Conservation (phyloP, 2,113 vertebrate species). For the Grammomys surdaster region DNA sequence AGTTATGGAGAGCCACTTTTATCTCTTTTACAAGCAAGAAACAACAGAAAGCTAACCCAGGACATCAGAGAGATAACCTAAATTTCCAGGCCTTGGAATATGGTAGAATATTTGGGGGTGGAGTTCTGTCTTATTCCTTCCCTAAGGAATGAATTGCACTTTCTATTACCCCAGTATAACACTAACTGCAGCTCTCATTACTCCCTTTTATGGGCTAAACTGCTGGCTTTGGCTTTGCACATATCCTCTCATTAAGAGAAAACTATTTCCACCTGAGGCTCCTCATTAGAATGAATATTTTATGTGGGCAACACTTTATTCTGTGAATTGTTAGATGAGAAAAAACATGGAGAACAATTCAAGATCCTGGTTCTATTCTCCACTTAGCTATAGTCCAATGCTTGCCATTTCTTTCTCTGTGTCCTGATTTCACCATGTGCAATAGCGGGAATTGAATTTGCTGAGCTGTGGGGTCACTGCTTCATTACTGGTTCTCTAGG, state of each 20-base stretch:
- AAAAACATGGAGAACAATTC: neutral
- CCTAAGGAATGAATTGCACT: neutral
- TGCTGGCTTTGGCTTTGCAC: constrained; percentile 28
- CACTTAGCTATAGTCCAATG: neutral
- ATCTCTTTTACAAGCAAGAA: neutral
- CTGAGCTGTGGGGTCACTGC: neutral
- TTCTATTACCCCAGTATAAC: neutral
- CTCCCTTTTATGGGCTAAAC: constrained; percentile 39
- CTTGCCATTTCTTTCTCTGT: neutral
- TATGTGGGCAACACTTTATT: constrained; percentile 14
- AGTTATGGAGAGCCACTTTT: neutral
- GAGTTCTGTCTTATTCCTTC: neutral
- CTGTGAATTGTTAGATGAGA: neutral
- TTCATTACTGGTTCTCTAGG: neutral
- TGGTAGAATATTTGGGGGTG: neutral
- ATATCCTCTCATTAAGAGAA: constrained; percentile 40
- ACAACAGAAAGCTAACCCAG: neutral
- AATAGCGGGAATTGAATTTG: neutral
- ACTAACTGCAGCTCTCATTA: constrained; percentile 41
- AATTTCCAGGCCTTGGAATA: neutral
- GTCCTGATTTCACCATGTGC: neutral
- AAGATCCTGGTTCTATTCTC: neutral
- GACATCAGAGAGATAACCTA: neutral
- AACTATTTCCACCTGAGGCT: constrained; percentile 14
- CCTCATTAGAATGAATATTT: constrained; percentile 55